phyloP scores from a whole-genome alignment of 1,140 invertebrate species.

The Eubasilissa regina region DNA sequence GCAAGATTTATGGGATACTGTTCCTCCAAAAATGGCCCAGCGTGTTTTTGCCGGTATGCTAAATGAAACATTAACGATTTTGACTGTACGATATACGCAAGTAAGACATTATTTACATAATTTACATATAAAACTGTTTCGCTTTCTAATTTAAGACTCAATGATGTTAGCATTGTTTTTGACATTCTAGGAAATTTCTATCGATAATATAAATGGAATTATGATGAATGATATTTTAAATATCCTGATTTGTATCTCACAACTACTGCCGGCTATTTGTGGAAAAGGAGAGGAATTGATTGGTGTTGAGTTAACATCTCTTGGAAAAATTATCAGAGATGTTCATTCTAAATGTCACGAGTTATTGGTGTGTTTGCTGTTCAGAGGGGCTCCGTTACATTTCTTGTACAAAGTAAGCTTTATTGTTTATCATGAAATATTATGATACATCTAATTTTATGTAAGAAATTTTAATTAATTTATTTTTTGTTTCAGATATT shows the following conservation, averaged over 20 bases:
- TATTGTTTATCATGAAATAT: background rate
- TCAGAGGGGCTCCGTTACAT: slow-evolving; percentile 80
- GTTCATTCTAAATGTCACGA: slow-evolving; percentile 86
- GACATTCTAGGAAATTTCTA: slow-evolving; percentile 49
- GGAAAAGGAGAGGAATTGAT: slow-evolving; percentile 76
- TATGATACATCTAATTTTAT: slow-evolving; percentile 32
- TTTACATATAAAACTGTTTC: too few relatives aligned
- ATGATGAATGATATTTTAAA: slow-evolving; percentile 83
- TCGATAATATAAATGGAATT: slow-evolving; percentile 49
- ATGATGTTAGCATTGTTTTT: background rate
- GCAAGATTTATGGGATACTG: slow-evolving; percentile 84
- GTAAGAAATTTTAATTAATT: background rate
- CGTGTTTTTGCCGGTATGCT: slow-evolving; percentile 85
- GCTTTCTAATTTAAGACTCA: too few relatives aligned
- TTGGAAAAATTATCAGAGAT: slow-evolving; percentile 79
- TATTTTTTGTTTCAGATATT: slow-evolving; percentile 51
- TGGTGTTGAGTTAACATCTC: slow-evolving; percentile 72
- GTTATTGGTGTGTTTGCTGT: slow-evolving; percentile 79
- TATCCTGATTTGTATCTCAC: slow-evolving; percentile 79
- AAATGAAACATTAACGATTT: slow-evolving; percentile 84
- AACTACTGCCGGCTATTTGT: slow-evolving; percentile 78
- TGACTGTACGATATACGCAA: slow-evolving; percentile 82
- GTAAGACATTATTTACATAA: slow-evolving; percentile 69
- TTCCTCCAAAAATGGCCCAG: slow-evolving; percentile 86
- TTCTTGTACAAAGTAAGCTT: slow-evolving; percentile 79